Conservation (phyloP, 2,113 vertebrate species). For the Candoia aspera region DNA sequence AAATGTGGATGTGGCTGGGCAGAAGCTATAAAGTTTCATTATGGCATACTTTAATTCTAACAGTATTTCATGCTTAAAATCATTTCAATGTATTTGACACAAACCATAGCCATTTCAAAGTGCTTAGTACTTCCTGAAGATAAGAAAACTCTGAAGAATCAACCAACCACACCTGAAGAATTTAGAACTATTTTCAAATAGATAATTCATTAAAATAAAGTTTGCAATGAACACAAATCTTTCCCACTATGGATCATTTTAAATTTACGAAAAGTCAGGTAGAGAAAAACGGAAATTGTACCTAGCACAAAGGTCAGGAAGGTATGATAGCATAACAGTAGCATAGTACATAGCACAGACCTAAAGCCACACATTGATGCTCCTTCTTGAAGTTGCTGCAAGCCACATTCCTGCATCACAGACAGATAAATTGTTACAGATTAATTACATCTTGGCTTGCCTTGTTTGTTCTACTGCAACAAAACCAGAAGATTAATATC, state of each 20-base stretch:
- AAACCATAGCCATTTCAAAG: background rate
- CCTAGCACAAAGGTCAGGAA: conserved; percentile 98
- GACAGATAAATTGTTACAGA: conserved; percentile 23
- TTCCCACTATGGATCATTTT: conserved; percentile 37
- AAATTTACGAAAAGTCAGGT: conserved; percentile 21
- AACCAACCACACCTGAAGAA: background rate
- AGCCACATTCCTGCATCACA: conserved; percentile 86
- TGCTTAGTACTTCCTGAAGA: background rate
- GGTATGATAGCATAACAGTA: conserved; percentile 97
- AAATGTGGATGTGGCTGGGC: background rate
- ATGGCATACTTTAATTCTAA: background rate
- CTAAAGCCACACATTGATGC: conserved; percentile 87
- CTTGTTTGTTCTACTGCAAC: background rate
- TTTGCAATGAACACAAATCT: background rate
- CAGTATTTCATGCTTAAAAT: background rate
- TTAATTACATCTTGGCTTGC: background rate
- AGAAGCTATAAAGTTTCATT: background rate
- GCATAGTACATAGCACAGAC: conserved; percentile 94
- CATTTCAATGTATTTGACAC: background rate
- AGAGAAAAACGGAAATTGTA: conserved; percentile 71
- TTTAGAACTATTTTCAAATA: background rate
- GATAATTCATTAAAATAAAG: conserved; percentile 28
- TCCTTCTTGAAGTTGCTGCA: conserved; percentile 93
- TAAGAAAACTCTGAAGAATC: background rate
- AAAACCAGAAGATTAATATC: background rate